phyloP scores from a whole-genome alignment of 2,113 vertebrate species.

The Tenrec ecaudatus region DNA sequence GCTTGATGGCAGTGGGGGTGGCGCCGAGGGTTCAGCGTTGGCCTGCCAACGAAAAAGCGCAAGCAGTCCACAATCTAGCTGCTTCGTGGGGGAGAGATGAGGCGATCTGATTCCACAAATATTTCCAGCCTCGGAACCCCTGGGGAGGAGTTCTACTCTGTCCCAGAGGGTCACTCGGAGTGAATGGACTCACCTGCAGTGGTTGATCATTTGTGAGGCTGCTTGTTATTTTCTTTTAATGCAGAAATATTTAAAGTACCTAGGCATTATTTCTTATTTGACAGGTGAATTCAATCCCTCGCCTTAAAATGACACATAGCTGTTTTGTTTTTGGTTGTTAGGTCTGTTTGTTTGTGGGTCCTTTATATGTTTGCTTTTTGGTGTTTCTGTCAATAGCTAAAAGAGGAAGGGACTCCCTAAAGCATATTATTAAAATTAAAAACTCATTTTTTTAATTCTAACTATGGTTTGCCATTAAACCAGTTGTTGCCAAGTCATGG shows the following conservation, averaged over 20 bases:
- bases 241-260: background rate
- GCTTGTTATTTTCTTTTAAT: background rate
- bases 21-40: no score
- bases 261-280: background rate
- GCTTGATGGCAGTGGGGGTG: no score
- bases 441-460: background rate
- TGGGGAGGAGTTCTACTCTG: no score
- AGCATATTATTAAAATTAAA: background rate
- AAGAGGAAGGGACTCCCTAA: background rate
- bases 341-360: background rate
- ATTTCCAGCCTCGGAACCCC: no score
- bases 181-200: no score
- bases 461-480: background rate
- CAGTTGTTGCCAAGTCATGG: background rate
- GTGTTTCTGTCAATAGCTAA: constrained; percentile 21
- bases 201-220: background rate
- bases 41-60: no score
- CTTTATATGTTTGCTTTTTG: background rate
- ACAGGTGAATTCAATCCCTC: background rate
- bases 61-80: no score
- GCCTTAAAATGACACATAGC: background rate
- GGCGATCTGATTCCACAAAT: no score
- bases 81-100: no score
- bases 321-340: background rate
- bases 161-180: no score